Percentiles rank a stretch among this genome's conserved stretches.
phyloP scores from a whole-genome alignment of 1,140 invertebrate genomes.

The Aphis gossypii region DNA sequence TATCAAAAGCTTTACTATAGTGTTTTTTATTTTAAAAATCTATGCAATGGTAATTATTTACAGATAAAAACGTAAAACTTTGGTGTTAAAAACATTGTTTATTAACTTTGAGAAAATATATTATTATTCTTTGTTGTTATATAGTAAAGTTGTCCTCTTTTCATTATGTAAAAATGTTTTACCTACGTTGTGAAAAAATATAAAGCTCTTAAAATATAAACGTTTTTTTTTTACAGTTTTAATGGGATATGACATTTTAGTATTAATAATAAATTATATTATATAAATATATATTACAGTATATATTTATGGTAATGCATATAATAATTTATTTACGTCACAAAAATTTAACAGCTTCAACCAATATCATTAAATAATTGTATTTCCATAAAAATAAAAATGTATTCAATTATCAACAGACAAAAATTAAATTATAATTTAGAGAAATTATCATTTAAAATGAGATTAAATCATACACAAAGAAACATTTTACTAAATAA shows the following conservation, averaged over 20 bases:
- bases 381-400: constrained; percentile 25
- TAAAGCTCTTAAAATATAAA: constrained; percentile 45
- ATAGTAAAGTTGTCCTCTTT: constrained; percentile 31
- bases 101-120: constrained; percentile 31
- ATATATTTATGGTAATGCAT: constrained; percentile 38
- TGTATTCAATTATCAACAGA: background rate
- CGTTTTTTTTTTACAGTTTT: background rate
- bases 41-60: background rate
- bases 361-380: constrained; percentile 38
- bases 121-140: background rate
- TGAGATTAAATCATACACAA: background rate
- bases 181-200: constrained; percentile 17
- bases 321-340: constrained; percentile 41
- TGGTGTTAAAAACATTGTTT: background rate
- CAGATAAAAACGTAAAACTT: constrained; percentile 6
- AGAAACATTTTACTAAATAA: background rate
- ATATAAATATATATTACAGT: constrained; percentile 31
- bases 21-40: background rate
- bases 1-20: background rate
- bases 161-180: constrained; percentile 40
- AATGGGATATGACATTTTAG: constrained; percentile 34
- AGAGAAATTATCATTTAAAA: background rate
- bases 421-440: constrained; percentile 39
- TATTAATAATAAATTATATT: constrained; percentile 44
- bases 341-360: constrained; percentile 26